These are phyloP conservation scores for Papilio aristodemus DNA, from an alignment of 1,140 invertebrate species.

Conservation along the genomic window DNA sequence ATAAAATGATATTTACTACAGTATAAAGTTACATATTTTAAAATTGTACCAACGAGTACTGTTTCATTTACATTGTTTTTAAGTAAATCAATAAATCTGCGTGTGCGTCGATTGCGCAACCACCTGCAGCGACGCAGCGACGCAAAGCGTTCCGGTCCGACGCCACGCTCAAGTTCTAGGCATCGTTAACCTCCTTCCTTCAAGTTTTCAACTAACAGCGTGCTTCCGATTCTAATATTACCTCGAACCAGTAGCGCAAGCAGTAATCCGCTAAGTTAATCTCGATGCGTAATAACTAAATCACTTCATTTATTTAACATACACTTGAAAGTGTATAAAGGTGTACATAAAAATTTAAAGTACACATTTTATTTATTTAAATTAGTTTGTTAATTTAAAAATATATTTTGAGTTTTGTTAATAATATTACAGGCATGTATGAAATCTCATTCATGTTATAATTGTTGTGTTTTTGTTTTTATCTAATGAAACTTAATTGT, in stretches of 20 bases:
- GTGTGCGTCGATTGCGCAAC: conserved; percentile 12
- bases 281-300: too few species aligned
- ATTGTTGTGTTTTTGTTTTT: neutral
- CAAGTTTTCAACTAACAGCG: neutral
- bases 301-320: too few species aligned
- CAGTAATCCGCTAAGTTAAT: conserved; percentile 9
- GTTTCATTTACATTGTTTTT: neutral
- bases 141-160: neutral
- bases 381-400: conserved; percentile 54
- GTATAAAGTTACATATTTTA: too few species aligned
- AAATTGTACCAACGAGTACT: neutral
- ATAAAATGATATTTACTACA: too few species aligned
- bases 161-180: conserved; percentile 11
- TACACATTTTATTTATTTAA: too few species aligned
- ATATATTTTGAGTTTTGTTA: too few species aligned
- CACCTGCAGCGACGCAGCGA: neutral
- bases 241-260: conserved; percentile 48
- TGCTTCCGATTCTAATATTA: conserved; percentile 50
- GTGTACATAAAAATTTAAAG: too few species aligned
- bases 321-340: too few species aligned
- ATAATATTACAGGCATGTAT: too few species aligned
- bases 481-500: too few species aligned
- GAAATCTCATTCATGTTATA: neutral
- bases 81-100: conserved; percentile 1
- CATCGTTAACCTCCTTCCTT: conserved; percentile 15